Evolutionary conservation across 2,888 invertebrate species (phyloP).

Genomic region (Sylvicola fuscatus): DNA sequence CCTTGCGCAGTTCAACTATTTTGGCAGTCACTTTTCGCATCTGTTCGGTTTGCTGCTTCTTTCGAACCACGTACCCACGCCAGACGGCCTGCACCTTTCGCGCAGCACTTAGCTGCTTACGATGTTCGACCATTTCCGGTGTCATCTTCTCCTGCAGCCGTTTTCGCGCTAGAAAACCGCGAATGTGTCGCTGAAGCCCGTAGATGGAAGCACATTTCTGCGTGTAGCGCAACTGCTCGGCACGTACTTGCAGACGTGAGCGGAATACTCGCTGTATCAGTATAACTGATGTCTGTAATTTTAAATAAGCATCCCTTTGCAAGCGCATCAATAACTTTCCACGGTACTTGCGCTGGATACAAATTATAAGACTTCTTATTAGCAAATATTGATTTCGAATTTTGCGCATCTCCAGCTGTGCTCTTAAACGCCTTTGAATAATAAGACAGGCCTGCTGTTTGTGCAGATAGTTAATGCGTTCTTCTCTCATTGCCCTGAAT

Average conservation of each 20-base stretch:
- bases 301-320: constrained; percentile 15
- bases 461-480: constrained; percentile 15
- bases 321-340: constrained; percentile 21
- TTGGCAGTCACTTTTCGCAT: constrained; percentile 9
- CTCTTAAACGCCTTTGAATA: constrained; percentile 23
- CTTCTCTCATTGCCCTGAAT: constrained; percentile 18
- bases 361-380: constrained; percentile 10
- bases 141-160: constrained; percentile 27
- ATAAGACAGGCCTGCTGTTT: constrained; percentile 12
- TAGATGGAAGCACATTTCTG: constrained; percentile 6
- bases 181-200: constrained; percentile 24
- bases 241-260: not conserved
- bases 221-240: not conserved
- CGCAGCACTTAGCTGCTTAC: constrained; percentile 30
- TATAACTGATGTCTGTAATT: constrained; percentile 17
- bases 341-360: constrained; percentile 25
- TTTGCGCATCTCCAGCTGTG: constrained; percentile 7
- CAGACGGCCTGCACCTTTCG: constrained; percentile 40
- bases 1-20: constrained; percentile 5
- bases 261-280: constrained; percentile 26
- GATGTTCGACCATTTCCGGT: constrained; percentile 25
- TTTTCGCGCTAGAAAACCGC: constrained; percentile 30
- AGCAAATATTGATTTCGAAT: constrained; percentile 7
- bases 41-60: constrained; percentile 9
- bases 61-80: constrained; percentile 28